Evolutionary conservation across 2,888 invertebrate species (phyloP).

Genomic region (Anthrax anthrax): DNA sequence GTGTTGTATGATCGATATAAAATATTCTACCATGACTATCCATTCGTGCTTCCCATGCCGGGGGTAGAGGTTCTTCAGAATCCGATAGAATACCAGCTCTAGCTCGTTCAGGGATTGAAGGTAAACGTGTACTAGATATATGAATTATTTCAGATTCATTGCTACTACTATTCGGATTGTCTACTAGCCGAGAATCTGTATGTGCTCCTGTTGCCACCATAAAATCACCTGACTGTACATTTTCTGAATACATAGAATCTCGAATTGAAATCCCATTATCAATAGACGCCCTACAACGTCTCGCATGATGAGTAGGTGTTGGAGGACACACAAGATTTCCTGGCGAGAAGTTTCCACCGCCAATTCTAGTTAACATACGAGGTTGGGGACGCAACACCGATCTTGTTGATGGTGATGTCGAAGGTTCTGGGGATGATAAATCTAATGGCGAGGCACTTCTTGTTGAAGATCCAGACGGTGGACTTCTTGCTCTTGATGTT

Average conservation of each 20-base stretch:
- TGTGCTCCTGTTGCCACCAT: conserved; percentile 9
- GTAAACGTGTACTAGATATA: conserved; percentile 58
- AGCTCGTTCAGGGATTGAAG: conserved; percentile 67
- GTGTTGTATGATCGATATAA: conserved; percentile 93
- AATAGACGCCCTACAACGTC: conserved; percentile 44
- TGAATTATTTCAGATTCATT: conserved; percentile 45
- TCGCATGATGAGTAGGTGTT: conserved; percentile 74
- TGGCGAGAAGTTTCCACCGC: conserved; percentile 15
- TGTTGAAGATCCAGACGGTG: conserved; percentile 33
- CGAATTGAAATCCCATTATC: conserved; percentile 10
- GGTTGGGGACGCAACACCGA: conserved; percentile 43
- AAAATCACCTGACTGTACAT: conserved; percentile 32
- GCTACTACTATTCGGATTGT: conserved; percentile 17
- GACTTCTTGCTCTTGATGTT: conserved; percentile 28
- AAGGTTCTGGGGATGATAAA: conserved; percentile 12
- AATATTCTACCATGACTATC: conserved; percentile 94
- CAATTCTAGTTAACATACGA: conserved; percentile 43
- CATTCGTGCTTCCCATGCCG: conserved; percentile 94
- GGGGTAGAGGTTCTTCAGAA: conserved; percentile 71
- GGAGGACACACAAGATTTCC: conserved; percentile 62
- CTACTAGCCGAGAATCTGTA: conserved; percentile 17
- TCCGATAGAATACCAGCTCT: conserved; percentile 40
- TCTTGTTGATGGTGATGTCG: conserved; percentile 8
- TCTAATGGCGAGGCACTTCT: conserved; percentile 34
- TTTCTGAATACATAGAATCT: conserved; percentile 25